Base-by-base conservation (phyloP, 2,797 vertebrate genomes). In the Leucoraja ocellata region DNA sequence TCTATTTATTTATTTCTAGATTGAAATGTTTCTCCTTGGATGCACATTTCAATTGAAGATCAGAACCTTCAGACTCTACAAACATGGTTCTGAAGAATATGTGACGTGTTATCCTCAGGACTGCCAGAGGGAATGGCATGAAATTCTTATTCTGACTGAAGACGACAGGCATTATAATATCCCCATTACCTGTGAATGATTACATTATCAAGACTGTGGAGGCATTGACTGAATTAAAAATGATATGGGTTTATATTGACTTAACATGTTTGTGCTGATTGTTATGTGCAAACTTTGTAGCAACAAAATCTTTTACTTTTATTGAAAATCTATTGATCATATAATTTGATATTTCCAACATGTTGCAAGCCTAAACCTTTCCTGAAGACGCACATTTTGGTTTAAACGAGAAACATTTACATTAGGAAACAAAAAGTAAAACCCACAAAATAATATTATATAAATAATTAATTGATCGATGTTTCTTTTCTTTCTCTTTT, bases 41-140 rank as follows among this genome's bases (percentile, higher is more conserved):
- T 96, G 96, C 93, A 94, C 96, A 94, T 95, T 97, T 93, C 94
- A 97, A 95, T 94, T 97, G 77, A 97, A 95, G 94, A 96, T 97
- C 94, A 95, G 95, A 94, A 95, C 97, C 93, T 96, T 97, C 94
- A 96, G 96, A 93, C 94, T 97, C 79, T 95, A 94, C 93, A 97
- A 95, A 94, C 96, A 96, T 94, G 96, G 96, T 93, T 96, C 96
- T 61, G 96, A 95, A 94, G 95, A 96, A 95, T 97, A 97, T 94
- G 93, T 96, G 94, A 95, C 96, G 32, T 95, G 84, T 93, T 97
- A 96, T 92, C 95, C 96, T 0, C 95, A 96, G 36, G 95, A 96
- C 88, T 95, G 95, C 71, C 94, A 95, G 94, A 94, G 95, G 80
- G 96, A 97, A 77, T 97, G 97, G 96, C 95, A 95, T 4, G 96